Conservation (phyloP, 2,797 vertebrate species). For the Eutrigla gurnardus region DNA sequence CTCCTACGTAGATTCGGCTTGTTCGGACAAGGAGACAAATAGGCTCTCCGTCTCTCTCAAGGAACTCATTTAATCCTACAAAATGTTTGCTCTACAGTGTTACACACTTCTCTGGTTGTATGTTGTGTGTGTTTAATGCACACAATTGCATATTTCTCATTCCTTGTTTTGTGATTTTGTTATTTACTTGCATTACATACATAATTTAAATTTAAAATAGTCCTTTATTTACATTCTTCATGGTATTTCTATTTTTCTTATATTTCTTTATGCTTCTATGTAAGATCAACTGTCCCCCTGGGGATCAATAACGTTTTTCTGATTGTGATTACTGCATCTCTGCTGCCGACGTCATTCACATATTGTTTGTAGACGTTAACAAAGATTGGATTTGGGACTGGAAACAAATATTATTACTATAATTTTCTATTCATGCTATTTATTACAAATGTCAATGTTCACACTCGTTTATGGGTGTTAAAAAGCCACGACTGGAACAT, state of each 20-base stretch:
- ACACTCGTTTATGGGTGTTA: constrained; percentile 23
- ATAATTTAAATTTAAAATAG: too few species aligned
- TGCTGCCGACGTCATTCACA: constrained; percentile 42
- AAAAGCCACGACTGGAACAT: constrained; percentile 38
- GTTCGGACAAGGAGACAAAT: constrained; percentile 80
- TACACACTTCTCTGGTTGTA: background rate
- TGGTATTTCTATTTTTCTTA: too few species aligned
- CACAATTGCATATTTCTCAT: too few species aligned
- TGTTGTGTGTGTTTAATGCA: too few species aligned
- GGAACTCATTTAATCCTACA: constrained; percentile 76
- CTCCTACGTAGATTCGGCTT: constrained; percentile 76
- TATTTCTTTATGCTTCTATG: too few species aligned
- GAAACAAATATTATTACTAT: background rate
- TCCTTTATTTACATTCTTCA: too few species aligned
- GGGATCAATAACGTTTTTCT: too few species aligned
- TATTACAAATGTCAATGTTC: background rate
- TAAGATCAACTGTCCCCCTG: too few species aligned
- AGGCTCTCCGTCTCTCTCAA: constrained; percentile 61
- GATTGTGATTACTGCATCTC: constrained; percentile 8
- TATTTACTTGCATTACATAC: too few species aligned
- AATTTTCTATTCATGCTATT: constrained; percentile 39
- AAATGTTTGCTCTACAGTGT: constrained; percentile 44
- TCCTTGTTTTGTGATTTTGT: too few species aligned
- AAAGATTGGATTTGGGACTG: constrained; percentile 13
- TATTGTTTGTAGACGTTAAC: background rate